These are phyloP conservation scores for Agonopterix subpropinquella DNA, from an alignment of 2,888 invertebrate species.

Conservation along the genomic window DNA sequence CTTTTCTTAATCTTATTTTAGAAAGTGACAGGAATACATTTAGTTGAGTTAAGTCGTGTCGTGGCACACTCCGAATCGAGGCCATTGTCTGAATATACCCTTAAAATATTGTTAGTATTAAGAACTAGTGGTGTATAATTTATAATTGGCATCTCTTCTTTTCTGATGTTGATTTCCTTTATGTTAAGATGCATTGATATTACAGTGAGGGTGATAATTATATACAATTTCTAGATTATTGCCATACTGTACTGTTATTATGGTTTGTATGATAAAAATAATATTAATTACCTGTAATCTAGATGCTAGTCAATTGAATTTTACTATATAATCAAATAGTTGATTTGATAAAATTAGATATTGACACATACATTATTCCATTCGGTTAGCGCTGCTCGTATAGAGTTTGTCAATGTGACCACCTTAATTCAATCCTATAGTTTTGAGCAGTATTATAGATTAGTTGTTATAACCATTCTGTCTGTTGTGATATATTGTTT, in stretches of 20 bases:
- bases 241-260: slow-evolving; percentile 1
- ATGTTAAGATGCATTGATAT: background rate
- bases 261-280: slow-evolving; percentile 2
- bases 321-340: slow-evolving; percentile 36
- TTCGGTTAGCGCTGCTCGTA: no score
- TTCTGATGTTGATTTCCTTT: background rate
- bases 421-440: slow-evolving; percentile 42
- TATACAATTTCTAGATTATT: slow-evolving; percentile 1
- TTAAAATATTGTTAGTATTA: no score
- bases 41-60: no score
- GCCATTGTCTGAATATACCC: no score
- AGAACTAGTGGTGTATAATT: background rate
- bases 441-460: slow-evolving; percentile 72
- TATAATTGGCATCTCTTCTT: no score
- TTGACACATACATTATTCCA: slow-evolving; percentile 3
- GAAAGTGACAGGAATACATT: no score
- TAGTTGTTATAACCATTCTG: slow-evolving; percentile 56
- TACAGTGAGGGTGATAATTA: slow-evolving; percentile 4
- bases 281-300: slow-evolving; percentile 23
- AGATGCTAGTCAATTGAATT: slow-evolving; percentile 72
- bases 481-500: slow-evolving; percentile 50
- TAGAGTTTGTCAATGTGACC: no score
- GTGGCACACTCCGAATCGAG: no score
- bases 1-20: no score
- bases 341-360: slow-evolving; percentile 48